These are phyloP conservation scores for Deilephila porcellus DNA, from an alignment of 2,888 invertebrate genomes.

Conservation along the genomic window DNA sequence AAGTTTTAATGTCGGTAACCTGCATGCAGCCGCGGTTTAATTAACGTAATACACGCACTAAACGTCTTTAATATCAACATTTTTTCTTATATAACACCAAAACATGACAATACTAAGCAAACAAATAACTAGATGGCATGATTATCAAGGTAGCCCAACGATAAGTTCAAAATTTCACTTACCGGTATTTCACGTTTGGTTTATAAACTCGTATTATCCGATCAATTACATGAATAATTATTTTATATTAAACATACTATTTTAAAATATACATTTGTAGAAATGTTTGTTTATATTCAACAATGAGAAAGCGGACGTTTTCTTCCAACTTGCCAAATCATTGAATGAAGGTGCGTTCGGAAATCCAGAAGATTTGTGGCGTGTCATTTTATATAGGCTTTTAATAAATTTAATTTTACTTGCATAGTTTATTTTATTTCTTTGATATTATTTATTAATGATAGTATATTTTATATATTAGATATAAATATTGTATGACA, in stretches of 20 bases:
- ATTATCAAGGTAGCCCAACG: slow-evolving; percentile 38
- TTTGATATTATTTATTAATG: too few relatives aligned
- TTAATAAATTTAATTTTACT: too few relatives aligned
- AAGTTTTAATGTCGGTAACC: slow-evolving; percentile 59
- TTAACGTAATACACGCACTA: slow-evolving; percentile 52
- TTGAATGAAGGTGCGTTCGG: slow-evolving; percentile 46
- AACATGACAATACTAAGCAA: slow-evolving; percentile 63
- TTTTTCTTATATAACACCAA: slow-evolving; percentile 66
- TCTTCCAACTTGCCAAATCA: slow-evolving; percentile 68
- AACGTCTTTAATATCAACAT: slow-evolving; percentile 64
- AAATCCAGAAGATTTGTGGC: slow-evolving; percentile 33
- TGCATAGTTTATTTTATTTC: too few relatives aligned
- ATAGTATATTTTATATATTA: too few relatives aligned
- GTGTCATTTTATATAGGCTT: neutral
- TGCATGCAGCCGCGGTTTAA: slow-evolving; percentile 56
- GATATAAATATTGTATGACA: too few relatives aligned
- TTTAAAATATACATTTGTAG: slow-evolving; percentile 7
- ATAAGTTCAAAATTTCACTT: slow-evolving; percentile 56
- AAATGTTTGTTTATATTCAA: slow-evolving; percentile 42
- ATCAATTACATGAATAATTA: slow-evolving; percentile 34
- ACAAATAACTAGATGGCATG: slow-evolving; percentile 42
- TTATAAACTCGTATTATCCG: slow-evolving; percentile 23
- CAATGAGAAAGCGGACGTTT: slow-evolving; percentile 42
- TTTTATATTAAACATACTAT: slow-evolving; percentile 15
- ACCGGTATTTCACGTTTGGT: slow-evolving; percentile 44